A percentile compares a stretch with the other conserved stretches of the same genome.
phyloP scores from a whole-genome alignment of 2,888 invertebrate species.

The Dastarcus helophoroides region DNA sequence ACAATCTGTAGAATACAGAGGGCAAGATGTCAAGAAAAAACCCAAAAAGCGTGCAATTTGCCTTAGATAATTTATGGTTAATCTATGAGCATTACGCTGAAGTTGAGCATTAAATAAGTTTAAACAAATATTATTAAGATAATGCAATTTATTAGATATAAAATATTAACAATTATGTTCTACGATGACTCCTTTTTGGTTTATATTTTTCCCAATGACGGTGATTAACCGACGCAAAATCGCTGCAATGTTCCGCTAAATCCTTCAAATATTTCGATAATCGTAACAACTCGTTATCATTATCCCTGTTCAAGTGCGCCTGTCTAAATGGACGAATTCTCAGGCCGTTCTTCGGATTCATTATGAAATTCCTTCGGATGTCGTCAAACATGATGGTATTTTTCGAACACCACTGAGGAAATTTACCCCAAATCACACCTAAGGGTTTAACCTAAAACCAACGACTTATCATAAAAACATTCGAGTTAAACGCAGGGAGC shows the following conservation, averaged over 20 bases:
- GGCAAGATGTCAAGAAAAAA: not conserved
- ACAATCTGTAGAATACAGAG: no score
- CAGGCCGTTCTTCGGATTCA: constrained; percentile 92
- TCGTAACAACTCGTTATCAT: constrained; percentile 71
- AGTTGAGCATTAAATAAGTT: no score
- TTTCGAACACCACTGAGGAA: constrained; percentile 71
- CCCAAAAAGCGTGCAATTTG: no score
- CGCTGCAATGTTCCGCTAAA: constrained; percentile 68
- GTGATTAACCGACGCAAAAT: constrained; percentile 78
- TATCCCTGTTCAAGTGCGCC: constrained; percentile 76
- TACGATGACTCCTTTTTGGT: constrained; percentile 31
- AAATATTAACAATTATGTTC: not conserved
- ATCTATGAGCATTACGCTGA: no score
- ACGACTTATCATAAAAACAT: constrained; percentile 7
- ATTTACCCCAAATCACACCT: constrained; percentile 95
- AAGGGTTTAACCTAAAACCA: constrained; percentile 72
- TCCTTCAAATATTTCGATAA: constrained; percentile 71
- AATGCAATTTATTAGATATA: no score
- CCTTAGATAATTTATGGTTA: no score
- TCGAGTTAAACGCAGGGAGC: not conserved
- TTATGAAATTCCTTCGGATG: constrained; percentile 86
- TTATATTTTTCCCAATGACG: constrained; percentile 81
- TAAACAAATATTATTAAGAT: no score
- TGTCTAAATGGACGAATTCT: constrained; percentile 84
- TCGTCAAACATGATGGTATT: constrained; percentile 99